Conservation (phyloP, 2,797 vertebrate species). For the Danio aesculapii region DNA sequence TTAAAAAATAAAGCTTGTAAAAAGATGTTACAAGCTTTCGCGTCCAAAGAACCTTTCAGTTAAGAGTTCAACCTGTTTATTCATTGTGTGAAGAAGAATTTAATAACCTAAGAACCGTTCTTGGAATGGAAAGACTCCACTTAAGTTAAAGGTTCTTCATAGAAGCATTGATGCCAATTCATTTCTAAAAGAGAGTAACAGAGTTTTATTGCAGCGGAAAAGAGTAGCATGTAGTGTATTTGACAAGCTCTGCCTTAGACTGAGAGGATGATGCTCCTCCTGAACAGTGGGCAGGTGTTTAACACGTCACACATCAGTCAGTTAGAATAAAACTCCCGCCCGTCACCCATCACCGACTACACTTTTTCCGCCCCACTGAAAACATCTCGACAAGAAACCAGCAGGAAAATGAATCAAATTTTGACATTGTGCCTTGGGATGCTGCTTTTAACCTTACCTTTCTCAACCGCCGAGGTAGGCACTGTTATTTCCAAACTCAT, state of each 20-base stretch:
- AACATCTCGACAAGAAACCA: background rate
- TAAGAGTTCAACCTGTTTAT: too few species aligned
- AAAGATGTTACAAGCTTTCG: too few species aligned
- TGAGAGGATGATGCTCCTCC: background rate
- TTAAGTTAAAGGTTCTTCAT: too few species aligned
- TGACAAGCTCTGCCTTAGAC: background rate
- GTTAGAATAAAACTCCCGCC: conserved; percentile 43
- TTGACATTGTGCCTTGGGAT: conserved; percentile 51
- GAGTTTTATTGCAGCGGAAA: background rate
- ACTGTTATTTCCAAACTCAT: background rate
- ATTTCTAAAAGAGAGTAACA: too few species aligned
- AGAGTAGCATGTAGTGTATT: background rate
- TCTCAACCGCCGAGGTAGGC: conserved; percentile 63
- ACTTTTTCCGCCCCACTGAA: background rate
- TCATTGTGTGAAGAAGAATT: too few species aligned
- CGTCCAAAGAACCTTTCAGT: too few species aligned
- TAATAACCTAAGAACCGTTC: too few species aligned
- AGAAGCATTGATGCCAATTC: too few species aligned
- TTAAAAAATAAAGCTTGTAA: too few species aligned
- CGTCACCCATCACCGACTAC: background rate
- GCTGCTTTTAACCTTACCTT: conserved; percentile 64
- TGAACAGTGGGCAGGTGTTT: background rate
- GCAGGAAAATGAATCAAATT: conserved; percentile 58
- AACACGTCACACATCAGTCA: conserved; percentile 52
- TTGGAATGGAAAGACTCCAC: too few species aligned